These are phyloP conservation scores for Drosophila jambulina DNA, from an alignment of 1,140 invertebrate genomes.

Conservation along the genomic window DNA sequence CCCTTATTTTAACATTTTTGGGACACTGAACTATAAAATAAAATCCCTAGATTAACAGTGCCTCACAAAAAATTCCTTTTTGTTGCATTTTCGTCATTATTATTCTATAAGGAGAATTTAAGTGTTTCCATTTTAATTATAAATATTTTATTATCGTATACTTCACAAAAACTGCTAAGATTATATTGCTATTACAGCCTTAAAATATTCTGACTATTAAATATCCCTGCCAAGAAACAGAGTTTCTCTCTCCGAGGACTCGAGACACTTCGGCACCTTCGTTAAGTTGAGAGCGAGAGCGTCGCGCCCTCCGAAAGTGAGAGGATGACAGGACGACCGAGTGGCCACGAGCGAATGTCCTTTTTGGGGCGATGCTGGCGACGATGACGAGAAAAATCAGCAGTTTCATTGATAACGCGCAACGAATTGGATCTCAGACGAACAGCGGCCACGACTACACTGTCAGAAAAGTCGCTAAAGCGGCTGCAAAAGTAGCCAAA, in stretches of 20 bases:
- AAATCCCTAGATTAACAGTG: neutral
- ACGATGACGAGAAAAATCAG: conserved; percentile 80
- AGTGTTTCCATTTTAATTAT: neutral
- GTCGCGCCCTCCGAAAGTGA: conserved; percentile 14
- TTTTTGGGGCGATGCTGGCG: conserved; percentile 74
- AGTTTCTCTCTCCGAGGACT: neutral
- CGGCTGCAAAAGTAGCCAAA: conserved; percentile 20
- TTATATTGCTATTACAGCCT: neutral
- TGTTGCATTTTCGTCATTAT: neutral
- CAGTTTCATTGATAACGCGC: conserved; percentile 80
- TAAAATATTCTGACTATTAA: conserved; percentile 1
- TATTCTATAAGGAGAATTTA: neutral
- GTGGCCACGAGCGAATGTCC: conserved; percentile 24
- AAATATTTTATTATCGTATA: neutral
- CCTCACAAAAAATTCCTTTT: neutral
- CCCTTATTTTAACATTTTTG: conserved; percentile 38
- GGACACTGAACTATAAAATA: conserved; percentile 1
- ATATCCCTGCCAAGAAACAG: conserved; percentile 1
- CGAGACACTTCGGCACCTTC: conserved; percentile 10
- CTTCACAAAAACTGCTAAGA: neutral
- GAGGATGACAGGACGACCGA: conserved; percentile 17
- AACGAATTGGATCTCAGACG: conserved; percentile 74
- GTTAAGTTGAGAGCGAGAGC: conserved; percentile 28
- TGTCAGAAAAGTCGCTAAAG: conserved; percentile 20
- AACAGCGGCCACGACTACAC: conserved; percentile 33